Percentiles rank a stretch among this genome's conserved stretches.
Evolutionary conservation across 2,888 invertebrate genomes (phyloP).

Genomic region (Chrysina gloriosa): DNA sequence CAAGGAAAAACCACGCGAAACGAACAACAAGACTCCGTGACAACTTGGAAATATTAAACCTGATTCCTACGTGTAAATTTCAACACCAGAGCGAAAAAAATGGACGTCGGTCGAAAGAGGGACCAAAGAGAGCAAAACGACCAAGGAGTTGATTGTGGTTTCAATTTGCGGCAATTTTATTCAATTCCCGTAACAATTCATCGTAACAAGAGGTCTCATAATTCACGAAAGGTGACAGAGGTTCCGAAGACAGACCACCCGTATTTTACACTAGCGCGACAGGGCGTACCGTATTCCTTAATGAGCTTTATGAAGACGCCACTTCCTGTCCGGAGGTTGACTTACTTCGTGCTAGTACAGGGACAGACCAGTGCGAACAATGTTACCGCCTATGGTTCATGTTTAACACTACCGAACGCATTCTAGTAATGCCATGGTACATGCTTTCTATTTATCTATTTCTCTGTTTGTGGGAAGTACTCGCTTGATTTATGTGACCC

Average conservation of each 20-base stretch:
- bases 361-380: constrained; percentile 29
- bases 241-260: constrained; percentile 51
- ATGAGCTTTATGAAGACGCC: constrained; percentile 49
- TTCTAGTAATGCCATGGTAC: background rate
- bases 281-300: constrained; percentile 48
- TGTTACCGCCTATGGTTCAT: constrained; percentile 3
- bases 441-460: constrained; percentile 12
- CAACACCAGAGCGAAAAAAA: constrained; percentile 38
- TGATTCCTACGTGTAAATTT: constrained; percentile 29
- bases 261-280: constrained; percentile 50
- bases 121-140: constrained; percentile 27
- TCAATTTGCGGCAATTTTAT: constrained; percentile 51
- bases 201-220: constrained; percentile 51
- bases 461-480: constrained; percentile 16
- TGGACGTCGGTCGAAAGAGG: constrained; percentile 27
- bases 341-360: constrained; percentile 6
- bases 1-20: constrained; percentile 16
- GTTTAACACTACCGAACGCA: constrained; percentile 16
- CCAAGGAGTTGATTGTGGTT: constrained; percentile 43
- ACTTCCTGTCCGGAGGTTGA: constrained; percentile 45
- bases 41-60: constrained; percentile 35
- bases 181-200: constrained; percentile 50
- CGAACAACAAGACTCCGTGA: constrained; percentile 30
- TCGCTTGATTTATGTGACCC: constrained; percentile 13
- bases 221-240: constrained; percentile 49